phyloP scores from a whole-genome alignment of 2,113 vertebrate species.

The Sturnira hondurensis region DNA sequence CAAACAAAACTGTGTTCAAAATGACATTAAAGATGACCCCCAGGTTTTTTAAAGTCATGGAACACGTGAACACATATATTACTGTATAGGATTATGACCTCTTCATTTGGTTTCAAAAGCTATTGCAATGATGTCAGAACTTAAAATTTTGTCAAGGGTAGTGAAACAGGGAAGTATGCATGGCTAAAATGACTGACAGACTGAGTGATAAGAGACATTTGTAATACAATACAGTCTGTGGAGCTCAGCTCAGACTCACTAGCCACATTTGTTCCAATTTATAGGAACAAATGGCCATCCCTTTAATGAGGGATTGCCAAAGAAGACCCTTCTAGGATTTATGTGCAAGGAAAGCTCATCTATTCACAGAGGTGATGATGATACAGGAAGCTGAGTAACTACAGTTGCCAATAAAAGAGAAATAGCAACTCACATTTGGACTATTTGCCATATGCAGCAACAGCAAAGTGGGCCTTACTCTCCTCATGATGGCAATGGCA shows the following conservation, averaged over 20 bases:
- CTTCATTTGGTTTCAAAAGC: conserved; percentile 10
- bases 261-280: not conserved
- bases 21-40: not conserved
- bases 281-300: too few relatives aligned
- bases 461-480: conserved; percentile 44
- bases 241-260: not conserved
- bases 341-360: conserved; percentile 17
- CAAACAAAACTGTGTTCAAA: not conserved
- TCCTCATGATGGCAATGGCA: not conserved
- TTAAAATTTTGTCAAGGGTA: conserved; percentile 32
- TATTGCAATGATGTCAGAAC: not conserved
- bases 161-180: conserved; percentile 30
- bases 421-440: conserved; percentile 57
- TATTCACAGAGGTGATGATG: conserved; percentile 40
- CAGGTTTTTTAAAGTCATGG: not conserved
- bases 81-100: not conserved
- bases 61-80: not conserved
- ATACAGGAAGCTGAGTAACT: not conserved
- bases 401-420: not conserved
- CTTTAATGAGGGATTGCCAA: conserved; percentile 42
- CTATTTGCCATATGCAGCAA: not conserved
- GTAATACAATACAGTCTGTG: not conserved
- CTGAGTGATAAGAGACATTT: conserved; percentile 20
- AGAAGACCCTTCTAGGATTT: conserved; percentile 54
- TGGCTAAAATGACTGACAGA: conserved; percentile 7